Base-by-base conservation (phyloP, 2,888 invertebrate species). In the Crocallis elinguaria region DNA sequence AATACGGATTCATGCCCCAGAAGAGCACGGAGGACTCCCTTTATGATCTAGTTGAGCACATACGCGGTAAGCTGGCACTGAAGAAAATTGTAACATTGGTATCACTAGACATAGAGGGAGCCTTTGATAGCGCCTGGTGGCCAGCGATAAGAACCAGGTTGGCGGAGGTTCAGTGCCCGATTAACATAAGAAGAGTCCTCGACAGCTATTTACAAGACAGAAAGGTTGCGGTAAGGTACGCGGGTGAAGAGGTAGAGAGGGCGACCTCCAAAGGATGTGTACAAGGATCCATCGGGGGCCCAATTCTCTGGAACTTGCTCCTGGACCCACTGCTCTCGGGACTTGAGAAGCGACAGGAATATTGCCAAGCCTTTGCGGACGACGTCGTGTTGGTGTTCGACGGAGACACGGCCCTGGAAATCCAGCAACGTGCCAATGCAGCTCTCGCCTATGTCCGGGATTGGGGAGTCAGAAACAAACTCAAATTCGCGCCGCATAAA, bases 231-330 rank as follows among this genome's bases (percentile, higher is more conserved):
- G 33, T 56, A 2, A 9, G 42, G 2, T 55, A 49, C 30, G 55
- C 45, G 0, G 51, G 51, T 0, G 45, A 12, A 23, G 13, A 35
- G n/a, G 7, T 8, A 4, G 8, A 9, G 2, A 25, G 8, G 2
- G 1, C 2, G 1, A 57, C 57, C 23, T 21, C 5, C 3, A 62
- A 60, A 14, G 62, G 59, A 0, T 60, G 60, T 6, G 19, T 19
- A 7, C 32, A 32, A 14, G 32, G 32, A 1, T 32, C 14, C 1
- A 32, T 14, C 6, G 32, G 13, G 1, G 14, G 32, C 6, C 32
- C 32, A 14, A 32, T 13, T 1, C 13, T 32, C 13, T 32, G 32
- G 32, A 32, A 32, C 3, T 9, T 32, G 13, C 32, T 32, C 1
- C 32, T 32, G 5, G 32, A 32, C 7, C 32, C 32, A 1, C 32